Conservation (phyloP, 2,113 vertebrate species). For the Lampris megalopsis region DNA sequence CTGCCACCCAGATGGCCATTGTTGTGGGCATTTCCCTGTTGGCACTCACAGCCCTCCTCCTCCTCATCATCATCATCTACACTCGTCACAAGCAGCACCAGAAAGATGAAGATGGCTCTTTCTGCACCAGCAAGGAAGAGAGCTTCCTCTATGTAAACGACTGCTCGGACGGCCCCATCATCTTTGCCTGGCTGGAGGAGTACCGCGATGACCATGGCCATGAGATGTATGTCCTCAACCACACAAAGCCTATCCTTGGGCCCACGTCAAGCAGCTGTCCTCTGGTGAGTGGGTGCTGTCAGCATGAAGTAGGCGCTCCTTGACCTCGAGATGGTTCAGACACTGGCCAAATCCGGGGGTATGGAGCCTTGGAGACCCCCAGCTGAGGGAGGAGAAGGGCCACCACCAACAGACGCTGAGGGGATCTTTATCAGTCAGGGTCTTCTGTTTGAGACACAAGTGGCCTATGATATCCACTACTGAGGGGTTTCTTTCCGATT, state of each 20-base stretch:
- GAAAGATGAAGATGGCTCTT: slow-evolving; percentile 75
- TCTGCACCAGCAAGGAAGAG: slow-evolving; percentile 77
- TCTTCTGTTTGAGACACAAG: slow-evolving; percentile 85
- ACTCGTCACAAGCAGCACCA: slow-evolving; percentile 79
- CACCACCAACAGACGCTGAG: slow-evolving; percentile 77
- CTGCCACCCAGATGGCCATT: slow-evolving; percentile 88
- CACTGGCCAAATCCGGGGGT: slow-evolving; percentile 53
- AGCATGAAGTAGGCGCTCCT: slow-evolving; percentile 8
- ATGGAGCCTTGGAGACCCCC: slow-evolving; percentile 73
- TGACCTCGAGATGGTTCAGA: slow-evolving; percentile 46
- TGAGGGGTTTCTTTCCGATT: slow-evolving; percentile 65
- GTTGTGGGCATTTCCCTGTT: slow-evolving; percentile 89
- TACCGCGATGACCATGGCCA: slow-evolving; percentile 89
- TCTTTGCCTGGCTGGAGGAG: slow-evolving; percentile 92
- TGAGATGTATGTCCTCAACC: slow-evolving; percentile 93
- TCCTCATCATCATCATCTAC: slow-evolving; percentile 91
- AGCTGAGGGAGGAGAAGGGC: slow-evolving; percentile 80
- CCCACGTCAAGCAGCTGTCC: slow-evolving; percentile 65
- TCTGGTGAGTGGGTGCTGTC: slow-evolving; percentile 23
- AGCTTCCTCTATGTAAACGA: slow-evolving; percentile 90
- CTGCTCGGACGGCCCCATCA: slow-evolving; percentile 91
- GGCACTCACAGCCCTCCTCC: slow-evolving; percentile 86
- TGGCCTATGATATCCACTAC: slow-evolving; percentile 90
- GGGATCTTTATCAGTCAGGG: slow-evolving; percentile 84
- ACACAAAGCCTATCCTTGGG: slow-evolving; percentile 85